Percentiles rank a stretch among this genome's conserved stretches.
Conservation (phyloP, 2,888 invertebrate genomes). For the Phrixothrix hirtus region DNA sequence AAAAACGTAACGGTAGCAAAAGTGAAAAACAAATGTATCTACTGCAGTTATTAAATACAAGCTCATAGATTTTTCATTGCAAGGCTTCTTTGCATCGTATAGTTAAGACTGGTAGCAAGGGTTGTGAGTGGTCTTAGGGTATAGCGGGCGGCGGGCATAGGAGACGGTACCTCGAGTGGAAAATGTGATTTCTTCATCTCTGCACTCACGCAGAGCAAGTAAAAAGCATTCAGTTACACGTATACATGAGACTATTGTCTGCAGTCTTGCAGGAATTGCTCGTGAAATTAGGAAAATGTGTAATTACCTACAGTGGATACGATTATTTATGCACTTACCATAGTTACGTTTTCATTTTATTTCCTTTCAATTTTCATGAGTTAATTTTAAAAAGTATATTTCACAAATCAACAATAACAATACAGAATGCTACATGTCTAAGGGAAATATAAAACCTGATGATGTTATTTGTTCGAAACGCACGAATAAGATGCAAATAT, state of each 20-base stretch:
- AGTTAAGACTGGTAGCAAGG: constrained; percentile 53
- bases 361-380: not conserved
- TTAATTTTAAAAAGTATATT: too few species aligned
- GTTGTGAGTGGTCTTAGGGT: constrained; percentile 54
- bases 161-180: constrained; percentile 52
- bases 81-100: constrained; percentile 50
- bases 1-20: too few species aligned
- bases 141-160: constrained; percentile 36
- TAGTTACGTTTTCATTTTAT: constrained; percentile 10
- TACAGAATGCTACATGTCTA: too few species aligned
- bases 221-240: constrained; percentile 20
- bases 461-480: too few species aligned
- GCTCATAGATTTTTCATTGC: constrained; percentile 42
- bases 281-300: constrained; percentile 24
- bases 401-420: too few species aligned
- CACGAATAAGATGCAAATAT: not conserved
- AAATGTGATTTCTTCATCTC: constrained; percentile 58
- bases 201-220: constrained; percentile 19
- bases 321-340: constrained; percentile 23
- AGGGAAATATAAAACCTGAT: too few species aligned
- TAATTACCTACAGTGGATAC: constrained; percentile 27
- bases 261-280: constrained; percentile 24
- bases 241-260: constrained; percentile 18
- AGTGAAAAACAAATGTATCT: too few species aligned
- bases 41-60: constrained; percentile 19